Conservation (phyloP, 2,113 vertebrate species). For the Sphaerodactylus townsendi region DNA sequence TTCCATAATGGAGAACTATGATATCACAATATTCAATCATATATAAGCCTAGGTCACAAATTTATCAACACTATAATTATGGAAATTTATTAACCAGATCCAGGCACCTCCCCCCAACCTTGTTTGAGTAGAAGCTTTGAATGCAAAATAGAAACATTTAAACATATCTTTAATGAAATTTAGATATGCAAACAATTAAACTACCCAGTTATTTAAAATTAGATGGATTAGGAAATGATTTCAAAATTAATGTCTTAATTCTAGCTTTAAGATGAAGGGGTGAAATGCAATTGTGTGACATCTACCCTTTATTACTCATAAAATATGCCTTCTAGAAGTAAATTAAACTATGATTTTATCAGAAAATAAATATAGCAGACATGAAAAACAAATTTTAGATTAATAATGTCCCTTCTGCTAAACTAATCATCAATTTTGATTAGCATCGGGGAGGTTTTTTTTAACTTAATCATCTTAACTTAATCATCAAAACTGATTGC, state of each 20-base stretch:
- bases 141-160: neutral
- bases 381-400: conserved; percentile 24
- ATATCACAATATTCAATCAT: too few relatives aligned
- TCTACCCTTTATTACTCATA: neutral
- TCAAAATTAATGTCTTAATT: conserved; percentile 4
- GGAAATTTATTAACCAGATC: neutral
- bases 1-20: too few relatives aligned
- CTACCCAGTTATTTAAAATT: neutral
- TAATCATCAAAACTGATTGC: neutral
- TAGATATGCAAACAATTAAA: neutral
- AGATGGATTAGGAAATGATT: neutral
- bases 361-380: neutral
- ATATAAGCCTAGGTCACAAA: neutral
- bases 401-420: neutral
- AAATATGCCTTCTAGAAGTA: neutral
- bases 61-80: neutral
- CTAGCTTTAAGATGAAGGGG: neutral
- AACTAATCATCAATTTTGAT: neutral
- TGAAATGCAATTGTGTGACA: neutral
- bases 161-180: neutral
- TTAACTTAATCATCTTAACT: neutral
- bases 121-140: neutral
- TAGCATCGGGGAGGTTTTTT: conserved; percentile 1
- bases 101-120: conserved; percentile 9
- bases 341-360: conserved; percentile 4